Percentiles rank a stretch among this genome's conserved stretches.
Evolutionary conservation across 2,797 vertebrate species (phyloP).

Genomic region (Distichodus sexfasciatus): DNA sequence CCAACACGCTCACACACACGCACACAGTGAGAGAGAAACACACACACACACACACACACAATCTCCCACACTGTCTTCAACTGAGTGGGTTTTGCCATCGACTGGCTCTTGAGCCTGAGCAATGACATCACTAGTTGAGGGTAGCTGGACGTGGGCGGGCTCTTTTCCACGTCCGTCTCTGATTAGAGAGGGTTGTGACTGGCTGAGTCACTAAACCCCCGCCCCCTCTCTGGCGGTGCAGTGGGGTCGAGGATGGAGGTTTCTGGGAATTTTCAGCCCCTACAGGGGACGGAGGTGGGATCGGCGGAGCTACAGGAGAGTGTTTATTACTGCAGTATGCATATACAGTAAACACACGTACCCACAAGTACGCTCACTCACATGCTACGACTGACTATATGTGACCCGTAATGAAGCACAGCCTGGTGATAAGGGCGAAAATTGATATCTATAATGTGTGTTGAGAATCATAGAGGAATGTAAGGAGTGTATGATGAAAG

Average conservation of each 20-base stretch:
- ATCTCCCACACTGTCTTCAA: slow-evolving; percentile 41
- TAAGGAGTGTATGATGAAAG: too few species aligned
- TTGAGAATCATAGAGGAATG: slow-evolving; percentile 22
- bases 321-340: slow-evolving; percentile 25
- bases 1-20: too few species aligned
- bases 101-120: slow-evolving; percentile 44
- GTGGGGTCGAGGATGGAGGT: background rate
- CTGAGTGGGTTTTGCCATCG: slow-evolving; percentile 50
- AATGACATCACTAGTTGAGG: slow-evolving; percentile 52
- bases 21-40: slow-evolving; percentile 19
- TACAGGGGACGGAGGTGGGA: slow-evolving; percentile 1
- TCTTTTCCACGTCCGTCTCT: slow-evolving; percentile 37
- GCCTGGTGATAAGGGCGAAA: slow-evolving; percentile 2
- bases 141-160: slow-evolving; percentile 41
- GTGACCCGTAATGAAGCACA: slow-evolving; percentile 1
- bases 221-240: background rate
- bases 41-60: slow-evolving; percentile 28
- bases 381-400: slow-evolving; percentile 9
- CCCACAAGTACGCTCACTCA: background rate
- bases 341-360: slow-evolving; percentile 10
- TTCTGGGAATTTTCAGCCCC: slow-evolving; percentile 13
- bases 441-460: slow-evolving; percentile 33
- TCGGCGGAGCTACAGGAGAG: background rate
- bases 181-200: slow-evolving; percentile 4
- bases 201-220: background rate